These are phyloP conservation scores for Apus apus DNA, from an alignment of 2,113 vertebrate species.

Conservation along the genomic window DNA sequence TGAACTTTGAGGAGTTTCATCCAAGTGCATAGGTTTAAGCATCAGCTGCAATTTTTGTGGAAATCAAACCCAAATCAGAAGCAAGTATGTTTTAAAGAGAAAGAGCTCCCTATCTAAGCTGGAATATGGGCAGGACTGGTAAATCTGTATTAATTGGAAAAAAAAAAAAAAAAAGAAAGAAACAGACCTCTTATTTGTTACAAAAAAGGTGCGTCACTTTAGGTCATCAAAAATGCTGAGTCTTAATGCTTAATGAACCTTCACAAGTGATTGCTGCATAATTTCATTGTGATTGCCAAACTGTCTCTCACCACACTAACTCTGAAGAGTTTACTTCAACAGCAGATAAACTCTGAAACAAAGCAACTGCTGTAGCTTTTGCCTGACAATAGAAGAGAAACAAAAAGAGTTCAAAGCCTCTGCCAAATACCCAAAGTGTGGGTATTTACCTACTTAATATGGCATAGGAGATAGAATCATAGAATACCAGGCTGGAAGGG, in stretches of 20 bases:
- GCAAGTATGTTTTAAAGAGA: not conserved
- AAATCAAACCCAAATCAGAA: not conserved
- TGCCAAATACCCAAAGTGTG: not conserved
- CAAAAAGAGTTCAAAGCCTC: not conserved
- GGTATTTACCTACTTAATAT: not conserved
- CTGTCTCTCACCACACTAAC: not conserved
- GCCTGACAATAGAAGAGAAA: not conserved
- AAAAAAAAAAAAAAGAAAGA: not conserved
- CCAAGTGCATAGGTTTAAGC: not conserved
- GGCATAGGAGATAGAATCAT: not conserved
- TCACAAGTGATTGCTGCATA: not conserved
- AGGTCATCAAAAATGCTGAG: not conserved
- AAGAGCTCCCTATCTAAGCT: not conserved
- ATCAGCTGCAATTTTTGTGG: not conserved
- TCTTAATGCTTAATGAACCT: not conserved
- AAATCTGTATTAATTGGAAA: not conserved
- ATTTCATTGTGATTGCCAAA: not conserved
- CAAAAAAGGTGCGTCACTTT: not conserved
- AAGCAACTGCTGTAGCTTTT: not conserved
- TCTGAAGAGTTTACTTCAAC: not conserved
- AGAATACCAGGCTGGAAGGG: too few species aligned
- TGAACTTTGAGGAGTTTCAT: not conserved
- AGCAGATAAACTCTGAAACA: constrained; percentile 1
- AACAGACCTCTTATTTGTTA: not conserved
- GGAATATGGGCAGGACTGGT: not conserved